A percentile compares a stretch with the other conserved stretches of the same genome.
These are phyloP conservation scores for Otocyon megalotis DNA, from an alignment of 2,113 vertebrate species.

Conservation along the genomic window DNA sequence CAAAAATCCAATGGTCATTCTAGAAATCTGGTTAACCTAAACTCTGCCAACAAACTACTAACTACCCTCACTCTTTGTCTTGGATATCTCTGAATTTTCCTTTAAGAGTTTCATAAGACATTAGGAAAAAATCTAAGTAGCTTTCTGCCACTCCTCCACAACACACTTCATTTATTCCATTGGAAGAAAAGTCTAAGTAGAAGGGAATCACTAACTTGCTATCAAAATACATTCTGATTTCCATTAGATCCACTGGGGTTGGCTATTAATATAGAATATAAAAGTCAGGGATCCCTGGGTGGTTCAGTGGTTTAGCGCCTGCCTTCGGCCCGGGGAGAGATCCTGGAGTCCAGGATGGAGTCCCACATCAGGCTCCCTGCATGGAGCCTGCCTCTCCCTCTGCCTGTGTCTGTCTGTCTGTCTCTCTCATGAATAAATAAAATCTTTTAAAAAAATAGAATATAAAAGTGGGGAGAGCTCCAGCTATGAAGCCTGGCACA, in stretches of 20 bases:
- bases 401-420: too few relatives aligned
- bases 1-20: conserved; percentile 3
- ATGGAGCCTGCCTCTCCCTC: too few relatives aligned
- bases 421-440: too few relatives aligned
- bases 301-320: too few relatives aligned
- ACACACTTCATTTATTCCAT: conserved; percentile 23
- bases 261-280: neutral
- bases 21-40: conserved; percentile 50
- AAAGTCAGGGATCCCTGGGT: neutral
- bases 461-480: neutral
- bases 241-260: neutral
- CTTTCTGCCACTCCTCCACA: neutral
- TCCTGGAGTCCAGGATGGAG: too few relatives aligned
- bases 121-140: conserved; percentile 49
- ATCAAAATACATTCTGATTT: conserved; percentile 57
- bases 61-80: conserved; percentile 31
- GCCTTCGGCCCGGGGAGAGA: too few relatives aligned
- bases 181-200: neutral
- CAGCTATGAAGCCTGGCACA: neutral
- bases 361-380: too few relatives aligned
- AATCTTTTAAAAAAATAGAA: too few relatives aligned
- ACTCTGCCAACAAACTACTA: conserved; percentile 39
- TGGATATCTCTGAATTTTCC: conserved; percentile 45
- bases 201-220: conserved; percentile 10
- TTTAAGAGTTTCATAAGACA: conserved; percentile 47